phyloP scores from a whole-genome alignment of 2,113 vertebrate species.

The Cathartes aura region DNA sequence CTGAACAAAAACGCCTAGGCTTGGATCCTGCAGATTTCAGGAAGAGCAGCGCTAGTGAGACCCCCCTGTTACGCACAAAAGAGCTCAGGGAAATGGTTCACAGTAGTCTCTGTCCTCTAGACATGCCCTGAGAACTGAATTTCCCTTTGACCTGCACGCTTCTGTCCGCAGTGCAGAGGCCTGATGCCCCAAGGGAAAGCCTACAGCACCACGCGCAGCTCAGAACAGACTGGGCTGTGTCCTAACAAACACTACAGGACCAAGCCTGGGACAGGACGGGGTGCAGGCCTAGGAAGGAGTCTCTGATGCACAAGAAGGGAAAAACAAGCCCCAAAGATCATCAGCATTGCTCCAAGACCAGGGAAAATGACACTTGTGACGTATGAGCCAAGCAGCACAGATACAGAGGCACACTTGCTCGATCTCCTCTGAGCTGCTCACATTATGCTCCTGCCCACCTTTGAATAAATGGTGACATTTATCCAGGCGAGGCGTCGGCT shows the following conservation, averaged over 20 bases:
- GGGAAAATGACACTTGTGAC: not conserved
- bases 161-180: not conserved
- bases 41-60: not conserved
- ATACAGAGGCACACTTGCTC: not conserved
- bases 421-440: not conserved
- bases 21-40: not conserved
- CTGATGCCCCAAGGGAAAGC: not conserved
- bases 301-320: not conserved
- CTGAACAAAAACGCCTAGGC: not conserved
- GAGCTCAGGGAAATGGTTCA: not conserved
- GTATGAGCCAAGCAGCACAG: not conserved
- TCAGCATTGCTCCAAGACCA: not conserved
- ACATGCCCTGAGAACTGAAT: not conserved
- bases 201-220: not conserved
- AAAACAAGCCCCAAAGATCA: not conserved
- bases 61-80: not conserved
- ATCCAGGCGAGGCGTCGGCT: slow-evolving; percentile 97
- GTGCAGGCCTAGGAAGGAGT: not conserved
- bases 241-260: not conserved
- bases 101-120: not conserved
- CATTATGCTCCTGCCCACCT: slow-evolving; percentile 74
- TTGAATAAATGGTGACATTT: slow-evolving; percentile 98
- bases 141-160: not conserved
- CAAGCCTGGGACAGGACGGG: not conserved
- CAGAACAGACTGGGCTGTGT: not conserved